Evolutionary conservation across 2,797 vertebrate genomes (phyloP).

Genomic region (Phalloptychus januarius): DNA sequence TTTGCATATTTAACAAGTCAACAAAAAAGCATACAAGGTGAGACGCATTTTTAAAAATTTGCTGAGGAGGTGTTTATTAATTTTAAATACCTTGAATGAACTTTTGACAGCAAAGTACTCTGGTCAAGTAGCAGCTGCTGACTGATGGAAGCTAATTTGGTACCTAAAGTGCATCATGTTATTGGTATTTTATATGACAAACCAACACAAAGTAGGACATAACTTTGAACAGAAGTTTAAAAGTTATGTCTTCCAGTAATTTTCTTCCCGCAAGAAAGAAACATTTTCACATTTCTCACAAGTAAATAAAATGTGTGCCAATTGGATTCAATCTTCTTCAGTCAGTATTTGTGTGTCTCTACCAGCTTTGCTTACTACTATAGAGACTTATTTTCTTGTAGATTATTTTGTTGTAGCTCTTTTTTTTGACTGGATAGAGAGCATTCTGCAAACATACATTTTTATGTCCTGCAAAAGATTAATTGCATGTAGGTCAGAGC

Average conservation of each 20-base stretch:
- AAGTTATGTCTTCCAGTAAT: neutral
- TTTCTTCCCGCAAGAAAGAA: neutral
- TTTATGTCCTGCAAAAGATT: neutral
- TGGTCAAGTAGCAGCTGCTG: constrained; percentile 55
- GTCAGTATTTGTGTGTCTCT: neutral
- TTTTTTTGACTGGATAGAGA: neutral
- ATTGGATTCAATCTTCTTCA: neutral
- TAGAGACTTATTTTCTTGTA: neutral
- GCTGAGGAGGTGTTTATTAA: constrained; percentile 40
- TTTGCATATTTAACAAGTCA: constrained; percentile 55
- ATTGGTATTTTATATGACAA: neutral
- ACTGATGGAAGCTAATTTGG: constrained; percentile 37
- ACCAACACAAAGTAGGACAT: neutral
- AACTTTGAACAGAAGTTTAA: neutral
- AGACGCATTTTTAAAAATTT: constrained; percentile 32
- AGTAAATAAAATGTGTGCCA: neutral
- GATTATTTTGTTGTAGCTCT: neutral
- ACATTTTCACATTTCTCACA: neutral
- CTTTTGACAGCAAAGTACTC: constrained; percentile 48
- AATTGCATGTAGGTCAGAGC: neutral
- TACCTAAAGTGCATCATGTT: neutral
- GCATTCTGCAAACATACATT: neutral
- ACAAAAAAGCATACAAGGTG: constrained; percentile 30
- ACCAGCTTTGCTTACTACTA: neutral
- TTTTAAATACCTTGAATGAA: constrained; percentile 36